Evolutionary conservation across 2,797 vertebrate species (phyloP), one percentile per base, ranked within the genome.

Genomic region (Hoplostethus mediterraneus): DNA sequence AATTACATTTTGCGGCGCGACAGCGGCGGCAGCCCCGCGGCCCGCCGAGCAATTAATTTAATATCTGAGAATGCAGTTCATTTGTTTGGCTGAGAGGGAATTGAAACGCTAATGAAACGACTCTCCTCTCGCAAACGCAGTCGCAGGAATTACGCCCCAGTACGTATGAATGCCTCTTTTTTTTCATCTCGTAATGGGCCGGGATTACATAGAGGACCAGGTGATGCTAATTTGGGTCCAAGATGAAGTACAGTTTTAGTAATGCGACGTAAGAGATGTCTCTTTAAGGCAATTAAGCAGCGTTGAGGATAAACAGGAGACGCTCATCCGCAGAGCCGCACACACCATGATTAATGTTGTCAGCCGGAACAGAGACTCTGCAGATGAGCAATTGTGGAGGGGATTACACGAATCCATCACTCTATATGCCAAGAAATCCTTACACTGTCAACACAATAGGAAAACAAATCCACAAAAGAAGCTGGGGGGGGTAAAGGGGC

Each of bases 1-100:
- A 92, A 92, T 92, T 88, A 89, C 73, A 92, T 92, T 92, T 90
- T 72, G n/a, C 82, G 81, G 56, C 77, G 81, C 91, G 88, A 91
- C 92, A 92, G 85, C 84, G 21, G 66, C 63, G 75, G 83, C 84
- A 83, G 87, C 85, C 87, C 87, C 80, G 65, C 71, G 75, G 87
- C 85, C 76, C 80, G 76, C 67, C 57, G 49, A 63, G 83, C 87
- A 90, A 92, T 92, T 91, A 90, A 90, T 90, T 89, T 87, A 83
- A 88, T 91, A 91, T 90, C 79, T 79, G 64, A 78, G 73, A 89
- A 84, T 14, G 66, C 81, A 67, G 79, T 86, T 89, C 83, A 87
- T 92, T 90, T 88, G 81, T 86, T 87, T 85, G 85, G 79, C 83
- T 80, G 67, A 69, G 67, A 81, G 69, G 79, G 81, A 90, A 88